A percentile compares a stretch with the other conserved stretches of the same genome.
phyloP scores from a whole-genome alignment of 2,888 invertebrate genomes.

The Suillia variegata region DNA sequence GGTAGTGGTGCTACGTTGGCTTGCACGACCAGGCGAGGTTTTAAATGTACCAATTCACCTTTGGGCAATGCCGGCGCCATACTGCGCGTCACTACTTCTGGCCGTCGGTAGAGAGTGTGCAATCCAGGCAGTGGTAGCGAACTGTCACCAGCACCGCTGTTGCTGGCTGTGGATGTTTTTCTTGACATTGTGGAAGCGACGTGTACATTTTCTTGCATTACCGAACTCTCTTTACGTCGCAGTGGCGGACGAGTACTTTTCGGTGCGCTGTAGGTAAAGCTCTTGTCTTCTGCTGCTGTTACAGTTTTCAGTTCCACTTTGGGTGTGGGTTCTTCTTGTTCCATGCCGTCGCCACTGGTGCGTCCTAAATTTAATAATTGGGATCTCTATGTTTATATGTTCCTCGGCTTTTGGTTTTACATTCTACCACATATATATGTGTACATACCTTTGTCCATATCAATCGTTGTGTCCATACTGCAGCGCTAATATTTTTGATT shows the following conservation, averaged over 20 bases:
- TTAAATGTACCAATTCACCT: conserved; percentile 66
- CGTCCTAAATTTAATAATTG: conserved; percentile 47
- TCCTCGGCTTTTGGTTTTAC: background rate
- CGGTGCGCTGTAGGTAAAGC: background rate
- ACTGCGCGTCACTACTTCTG: conserved; percentile 42
- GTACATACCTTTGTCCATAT: conserved; percentile 16
- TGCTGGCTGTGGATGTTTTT: conserved; percentile 27
- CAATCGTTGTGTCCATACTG: conserved; percentile 18
- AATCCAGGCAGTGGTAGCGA: conserved; percentile 42
- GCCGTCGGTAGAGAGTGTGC: conserved; percentile 49
- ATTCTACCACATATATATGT: background rate
- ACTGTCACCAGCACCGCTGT: conserved; percentile 4
- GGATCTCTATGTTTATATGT: no score
- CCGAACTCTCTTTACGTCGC: conserved; percentile 42
- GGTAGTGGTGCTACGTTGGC: conserved; percentile 28
- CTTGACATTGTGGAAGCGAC: no score
- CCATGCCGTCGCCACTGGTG: conserved; percentile 82
- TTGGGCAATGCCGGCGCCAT: conserved; percentile 63
- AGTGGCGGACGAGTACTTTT: conserved; percentile 37
- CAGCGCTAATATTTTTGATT: no score
- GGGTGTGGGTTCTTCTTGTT: conserved; percentile 59
- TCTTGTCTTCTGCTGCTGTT: conserved; percentile 11
- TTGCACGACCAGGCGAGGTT: conserved; percentile 67
- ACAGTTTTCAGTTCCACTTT: conserved; percentile 50
- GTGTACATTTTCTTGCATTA: conserved; percentile 40